Base-by-base conservation (phyloP, 2,797 vertebrate species). In the Oophaga sylvatica region DNA sequence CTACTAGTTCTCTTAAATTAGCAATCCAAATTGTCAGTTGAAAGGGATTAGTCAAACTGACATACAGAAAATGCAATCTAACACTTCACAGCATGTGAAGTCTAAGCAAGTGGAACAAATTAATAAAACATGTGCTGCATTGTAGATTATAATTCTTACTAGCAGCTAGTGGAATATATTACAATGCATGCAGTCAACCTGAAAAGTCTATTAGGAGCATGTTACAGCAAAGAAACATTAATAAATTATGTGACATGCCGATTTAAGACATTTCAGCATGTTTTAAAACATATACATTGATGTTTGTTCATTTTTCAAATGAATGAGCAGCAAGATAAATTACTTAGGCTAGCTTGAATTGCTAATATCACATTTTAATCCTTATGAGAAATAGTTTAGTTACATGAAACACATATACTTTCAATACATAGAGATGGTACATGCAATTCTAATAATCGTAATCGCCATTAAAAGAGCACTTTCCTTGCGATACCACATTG, bases 61-160 rank as follows among this genome's bases (percentile, higher is more conserved):
- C 35, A n/a, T 73, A n/a, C 26, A 60, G 56, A 62, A 63, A 63
- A 76, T 76, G 70, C 59, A 75, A 76, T 84, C 35, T 79, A 71
- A 81, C 56, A 86, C 78, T 80, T 86, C 85, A 71, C 77, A 80
- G 65, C 78, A 71, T 71, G 84, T 73, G 31, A 81, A 63, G 78
- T 73, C 29, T 80, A 73, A 86, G 78, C 78, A 71, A 86, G 65
- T 81, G 67, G 56, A 86, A 75, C 77, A 35, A 80, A 80, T 86
- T 86, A 86, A 86, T 86, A 86, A 86, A 86, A 86, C 85, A 86
- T 86, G 85, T 86, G 78, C 78, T 73, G 67, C 35, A 86, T 81
- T 86, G 85, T 80, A 29, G 78, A 86, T 73, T 86, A 70, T 80
- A 81, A 86, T 86, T 86, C 85, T 63, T 86, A 86, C 85, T 45